Percentiles rank a stretch among this genome's conserved stretches.
Conservation (phyloP, 2,888 invertebrate species). For the Caenorhabditis auriculariae region DNA sequence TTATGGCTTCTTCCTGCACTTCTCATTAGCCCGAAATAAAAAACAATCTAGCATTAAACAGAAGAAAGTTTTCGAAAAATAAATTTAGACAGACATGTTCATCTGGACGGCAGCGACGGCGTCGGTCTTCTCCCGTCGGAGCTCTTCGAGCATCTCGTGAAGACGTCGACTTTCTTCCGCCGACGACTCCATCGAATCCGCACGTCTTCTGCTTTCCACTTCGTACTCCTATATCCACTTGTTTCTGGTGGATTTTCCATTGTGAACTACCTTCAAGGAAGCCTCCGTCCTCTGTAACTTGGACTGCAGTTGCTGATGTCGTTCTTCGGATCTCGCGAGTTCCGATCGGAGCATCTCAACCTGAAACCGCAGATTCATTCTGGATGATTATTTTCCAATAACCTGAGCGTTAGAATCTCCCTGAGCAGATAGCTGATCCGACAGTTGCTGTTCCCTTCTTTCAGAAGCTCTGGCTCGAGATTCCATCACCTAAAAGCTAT, state of each 20-base stretch:
- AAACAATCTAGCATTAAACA: too few species aligned
- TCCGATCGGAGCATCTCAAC: constrained; percentile 19
- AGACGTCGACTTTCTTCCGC: neutral
- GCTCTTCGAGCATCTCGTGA: constrained; percentile 4
- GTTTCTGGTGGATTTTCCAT: neutral
- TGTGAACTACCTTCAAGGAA: constrained; percentile 1
- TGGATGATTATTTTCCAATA: too few species aligned
- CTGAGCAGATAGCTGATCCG: constrained; percentile 18
- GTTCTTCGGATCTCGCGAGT: constrained; percentile 19
- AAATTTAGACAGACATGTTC: too few species aligned
- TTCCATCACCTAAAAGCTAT: constrained; percentile 12
- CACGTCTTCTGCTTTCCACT: neutral
- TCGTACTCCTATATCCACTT: constrained; percentile 5
- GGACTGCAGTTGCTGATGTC: constrained; percentile 7
- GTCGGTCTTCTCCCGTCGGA: constrained; percentile 6
- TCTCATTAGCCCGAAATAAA: too few species aligned
- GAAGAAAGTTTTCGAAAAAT: too few species aligned
- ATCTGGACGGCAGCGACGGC: constrained; percentile 4
- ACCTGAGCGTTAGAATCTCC: constrained; percentile 7
- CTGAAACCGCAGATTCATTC: too few species aligned
- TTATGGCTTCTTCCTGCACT: neutral
- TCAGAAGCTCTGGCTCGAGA: constrained; percentile 10
- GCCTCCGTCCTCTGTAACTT: constrained; percentile 14
- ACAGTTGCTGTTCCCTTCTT: constrained; percentile 14
- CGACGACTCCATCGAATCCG: neutral